A percentile compares a stretch with the other conserved stretches of the same genome.
Conservation (phyloP, 2,113 vertebrate species). For the Phylloscopus trochilus region DNA sequence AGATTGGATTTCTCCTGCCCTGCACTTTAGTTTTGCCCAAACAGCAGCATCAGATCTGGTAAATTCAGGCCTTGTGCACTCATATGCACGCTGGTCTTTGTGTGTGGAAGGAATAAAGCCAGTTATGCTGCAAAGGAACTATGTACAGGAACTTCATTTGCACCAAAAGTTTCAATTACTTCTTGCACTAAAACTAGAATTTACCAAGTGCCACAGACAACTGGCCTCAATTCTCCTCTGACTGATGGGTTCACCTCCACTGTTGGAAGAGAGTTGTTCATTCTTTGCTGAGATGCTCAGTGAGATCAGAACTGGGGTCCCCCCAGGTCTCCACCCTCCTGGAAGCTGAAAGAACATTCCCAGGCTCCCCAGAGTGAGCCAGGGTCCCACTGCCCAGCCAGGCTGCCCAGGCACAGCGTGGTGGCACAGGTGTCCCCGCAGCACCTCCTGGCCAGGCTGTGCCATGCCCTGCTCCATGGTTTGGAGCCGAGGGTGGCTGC, state of each 20-base stretch:
- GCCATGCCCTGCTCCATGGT: rapidly evolving
- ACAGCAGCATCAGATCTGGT: neutral
- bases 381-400: rapidly evolving
- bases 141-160: slow-evolving; percentile 33
- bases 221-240: neutral
- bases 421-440: rapidly evolving
- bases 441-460: rapidly evolving
- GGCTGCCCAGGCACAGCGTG: neutral
- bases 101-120: slow-evolving; percentile 48
- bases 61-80: neutral
- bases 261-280: neutral
- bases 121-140: slow-evolving; percentile 38
- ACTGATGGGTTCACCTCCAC: neutral
- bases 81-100: neutral
- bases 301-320: neutral
- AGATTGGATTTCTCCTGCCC: neutral
- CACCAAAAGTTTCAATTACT: neutral
- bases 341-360: neutral
- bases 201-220: slow-evolving; percentile 48
- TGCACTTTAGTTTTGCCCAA: neutral
- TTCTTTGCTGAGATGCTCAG: neutral
- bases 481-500: neutral
- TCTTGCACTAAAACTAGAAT: slow-evolving; percentile 53
- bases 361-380: neutral
- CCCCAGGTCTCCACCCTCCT: neutral